A percentile compares a stretch with the other conserved stretches of the same genome.
Conservation (phyloP, 2,797 vertebrate species). For the Microctenopoma steveboyesi region DNA sequence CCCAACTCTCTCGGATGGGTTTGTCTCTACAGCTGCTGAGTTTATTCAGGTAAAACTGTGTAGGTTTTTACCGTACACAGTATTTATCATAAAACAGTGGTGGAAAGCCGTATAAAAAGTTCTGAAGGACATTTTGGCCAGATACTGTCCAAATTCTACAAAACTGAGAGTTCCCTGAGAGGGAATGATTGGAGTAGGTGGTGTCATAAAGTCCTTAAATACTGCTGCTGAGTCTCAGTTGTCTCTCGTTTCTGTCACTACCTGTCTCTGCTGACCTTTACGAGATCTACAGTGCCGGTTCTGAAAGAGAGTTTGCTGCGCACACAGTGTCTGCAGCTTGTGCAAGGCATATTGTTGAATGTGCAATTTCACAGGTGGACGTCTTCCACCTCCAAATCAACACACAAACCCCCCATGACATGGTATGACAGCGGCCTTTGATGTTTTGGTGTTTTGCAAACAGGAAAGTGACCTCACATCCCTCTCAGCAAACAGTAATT, state of each 20-base stretch:
- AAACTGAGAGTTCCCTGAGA: background rate
- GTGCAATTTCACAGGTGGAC: conserved; percentile 25
- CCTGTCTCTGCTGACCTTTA: conserved; percentile 12
- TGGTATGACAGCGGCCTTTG: conserved; percentile 33
- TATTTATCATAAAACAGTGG: background rate
- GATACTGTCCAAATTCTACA: background rate
- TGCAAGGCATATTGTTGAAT: conserved; percentile 10
- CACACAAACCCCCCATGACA: conserved; percentile 15
- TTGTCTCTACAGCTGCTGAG: conserved; percentile 4
- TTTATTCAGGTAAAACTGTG: background rate
- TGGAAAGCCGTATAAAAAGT: background rate
- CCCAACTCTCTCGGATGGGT: conserved; percentile 29
- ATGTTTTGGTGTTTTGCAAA: conserved; percentile 29
- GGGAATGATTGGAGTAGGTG: background rate
- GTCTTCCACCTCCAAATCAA: conserved; percentile 28
- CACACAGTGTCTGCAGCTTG: background rate
- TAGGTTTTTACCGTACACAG: background rate
- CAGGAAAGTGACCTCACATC: conserved; percentile 30
- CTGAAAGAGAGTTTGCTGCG: background rate
- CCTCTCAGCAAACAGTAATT: conserved; percentile 37
- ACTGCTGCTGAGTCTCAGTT: background rate
- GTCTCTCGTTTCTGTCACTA: too few species aligned
- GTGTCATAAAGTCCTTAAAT: background rate
- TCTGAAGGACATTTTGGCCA: background rate
- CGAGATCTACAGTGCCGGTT: background rate